phyloP scores from a whole-genome alignment of 2,113 vertebrate species.

The Microcebus murinus region DNA sequence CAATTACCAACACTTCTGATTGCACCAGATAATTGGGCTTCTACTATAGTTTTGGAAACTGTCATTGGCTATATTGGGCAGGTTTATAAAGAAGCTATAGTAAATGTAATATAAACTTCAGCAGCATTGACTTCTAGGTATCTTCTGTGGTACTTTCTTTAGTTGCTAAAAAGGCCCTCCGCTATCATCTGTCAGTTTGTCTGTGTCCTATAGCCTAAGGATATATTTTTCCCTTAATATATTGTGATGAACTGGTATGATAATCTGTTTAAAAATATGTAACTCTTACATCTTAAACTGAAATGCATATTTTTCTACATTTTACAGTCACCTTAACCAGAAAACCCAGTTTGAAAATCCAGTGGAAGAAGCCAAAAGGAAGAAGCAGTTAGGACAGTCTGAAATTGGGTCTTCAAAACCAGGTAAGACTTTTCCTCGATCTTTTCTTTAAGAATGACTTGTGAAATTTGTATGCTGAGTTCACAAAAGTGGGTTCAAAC shows the following conservation, averaged over 20 bases:
- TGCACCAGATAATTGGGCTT: background rate
- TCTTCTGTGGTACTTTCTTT: background rate
- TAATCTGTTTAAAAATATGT: background rate
- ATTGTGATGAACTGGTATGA: background rate
- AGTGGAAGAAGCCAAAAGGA: conserved; percentile 96
- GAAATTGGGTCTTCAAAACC: conserved; percentile 82
- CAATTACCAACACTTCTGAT: background rate
- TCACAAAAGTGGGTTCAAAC: conserved; percentile 15
- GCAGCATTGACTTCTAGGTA: background rate
- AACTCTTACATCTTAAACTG: conserved; percentile 53
- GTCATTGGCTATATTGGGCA: background rate
- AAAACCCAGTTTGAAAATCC: conserved; percentile 99
- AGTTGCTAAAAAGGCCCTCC: background rate
- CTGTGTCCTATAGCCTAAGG: background rate
- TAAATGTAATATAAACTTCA: background rate
- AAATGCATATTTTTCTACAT: conserved; percentile 66
- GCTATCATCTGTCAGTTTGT: background rate
- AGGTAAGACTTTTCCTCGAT: conserved; percentile 78
- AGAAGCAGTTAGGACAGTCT: conserved; percentile 87
- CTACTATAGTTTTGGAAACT: background rate
- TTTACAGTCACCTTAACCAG: conserved; percentile 96
- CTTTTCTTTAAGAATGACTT: conserved; percentile 20
- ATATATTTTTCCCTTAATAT: background rate
- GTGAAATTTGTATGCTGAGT: background rate
- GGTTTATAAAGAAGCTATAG: background rate